phyloP scores from a whole-genome alignment of 2,888 invertebrate genomes.

The Halictus ligatus region DNA sequence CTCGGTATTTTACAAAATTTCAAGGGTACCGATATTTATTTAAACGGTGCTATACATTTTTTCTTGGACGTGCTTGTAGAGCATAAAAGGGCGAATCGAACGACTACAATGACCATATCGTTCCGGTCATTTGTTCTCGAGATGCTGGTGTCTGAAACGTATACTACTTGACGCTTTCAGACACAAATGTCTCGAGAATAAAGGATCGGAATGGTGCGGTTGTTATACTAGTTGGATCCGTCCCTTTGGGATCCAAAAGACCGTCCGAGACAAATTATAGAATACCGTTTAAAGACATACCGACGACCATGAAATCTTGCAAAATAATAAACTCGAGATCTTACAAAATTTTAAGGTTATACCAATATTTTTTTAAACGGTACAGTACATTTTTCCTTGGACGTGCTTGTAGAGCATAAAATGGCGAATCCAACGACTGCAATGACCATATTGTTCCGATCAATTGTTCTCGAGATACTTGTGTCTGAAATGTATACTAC shows the following conservation, averaged over 20 bases:
- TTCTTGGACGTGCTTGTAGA: no score
- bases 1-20: no score
- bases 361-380: not conserved
- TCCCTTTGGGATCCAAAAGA: not conserved
- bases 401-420: not conserved
- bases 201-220: not conserved
- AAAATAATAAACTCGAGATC: not conserved
- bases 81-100: not conserved
- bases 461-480: not conserved
- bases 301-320: not conserved
- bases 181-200: not conserved
- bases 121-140: not conserved
- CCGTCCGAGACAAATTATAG: not conserved
- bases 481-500: not conserved
- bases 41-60: no score
- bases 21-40: not conserved
- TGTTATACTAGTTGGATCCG: not conserved
- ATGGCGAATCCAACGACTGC: not conserved
- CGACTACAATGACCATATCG: not conserved
- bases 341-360: not conserved
- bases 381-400: no score
- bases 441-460: not conserved
- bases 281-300: not conserved
- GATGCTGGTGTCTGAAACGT: not conserved
- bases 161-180: not conserved